Evolutionary conservation across 2,888 invertebrate genomes (phyloP).

Genomic region (Microctonus aethiopoides): DNA sequence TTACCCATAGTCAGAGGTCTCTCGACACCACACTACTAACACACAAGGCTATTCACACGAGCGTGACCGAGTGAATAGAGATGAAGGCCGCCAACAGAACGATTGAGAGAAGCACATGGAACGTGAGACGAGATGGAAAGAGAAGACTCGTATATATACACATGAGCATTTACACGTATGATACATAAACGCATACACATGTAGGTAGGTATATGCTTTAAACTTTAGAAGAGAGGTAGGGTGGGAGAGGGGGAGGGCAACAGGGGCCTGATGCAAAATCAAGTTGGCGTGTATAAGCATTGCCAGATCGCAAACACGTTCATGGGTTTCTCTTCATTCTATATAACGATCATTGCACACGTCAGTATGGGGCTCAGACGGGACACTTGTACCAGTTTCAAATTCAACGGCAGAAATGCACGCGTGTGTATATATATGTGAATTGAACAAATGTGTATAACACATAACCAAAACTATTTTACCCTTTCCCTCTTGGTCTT

Average conservation of each 20-base stretch:
- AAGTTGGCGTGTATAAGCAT: conserved; percentile 2
- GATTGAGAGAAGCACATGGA: conserved; percentile 6
- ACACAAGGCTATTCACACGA: conserved; percentile 23
- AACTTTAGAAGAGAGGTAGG: neutral
- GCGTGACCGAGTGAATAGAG: conserved; percentile 25
- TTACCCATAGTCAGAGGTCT: conserved; percentile 39
- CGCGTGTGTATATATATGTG: conserved; percentile 3
- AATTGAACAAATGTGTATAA: neutral
- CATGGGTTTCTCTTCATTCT: neutral
- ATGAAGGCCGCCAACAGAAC: conserved; percentile 19
- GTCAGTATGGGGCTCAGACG: neutral
- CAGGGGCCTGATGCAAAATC: neutral
- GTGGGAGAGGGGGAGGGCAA: too few species aligned
- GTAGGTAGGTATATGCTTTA: neutral
- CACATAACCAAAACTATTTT: neutral
- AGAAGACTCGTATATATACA: neutral
- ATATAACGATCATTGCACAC: neutral
- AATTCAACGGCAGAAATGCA: neutral
- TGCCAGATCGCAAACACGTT: conserved; percentile 1
- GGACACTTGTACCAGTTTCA: neutral
- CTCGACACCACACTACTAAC: conserved; percentile 39
- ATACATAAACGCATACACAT: neutral
- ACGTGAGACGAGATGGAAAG: neutral
- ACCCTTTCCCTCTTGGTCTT: neutral
- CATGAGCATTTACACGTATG: neutral